Percentiles rank a stretch among this genome's conserved stretches.
These are phyloP conservation scores for Idaea biselata DNA, from an alignment of 2,888 invertebrate genomes.

Conservation along the genomic window DNA sequence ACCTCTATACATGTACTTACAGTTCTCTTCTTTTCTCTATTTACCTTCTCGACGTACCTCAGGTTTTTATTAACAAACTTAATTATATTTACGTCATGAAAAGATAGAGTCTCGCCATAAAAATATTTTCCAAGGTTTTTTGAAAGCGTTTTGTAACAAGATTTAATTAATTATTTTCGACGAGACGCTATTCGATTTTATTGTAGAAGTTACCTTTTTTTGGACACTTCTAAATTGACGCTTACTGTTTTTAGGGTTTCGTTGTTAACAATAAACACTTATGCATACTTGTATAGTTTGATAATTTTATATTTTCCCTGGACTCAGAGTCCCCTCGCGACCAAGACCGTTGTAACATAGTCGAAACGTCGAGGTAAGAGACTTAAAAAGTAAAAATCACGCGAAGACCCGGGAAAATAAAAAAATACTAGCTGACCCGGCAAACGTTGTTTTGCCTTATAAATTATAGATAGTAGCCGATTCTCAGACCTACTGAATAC, in stretches of 20 bases:
- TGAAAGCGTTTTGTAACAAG: constrained; percentile 33
- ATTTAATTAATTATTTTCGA: constrained; percentile 41
- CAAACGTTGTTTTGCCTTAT: too few relatives aligned
- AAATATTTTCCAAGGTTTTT: constrained; percentile 35
- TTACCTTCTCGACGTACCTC: not conserved
- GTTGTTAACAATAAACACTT: constrained; percentile 4
- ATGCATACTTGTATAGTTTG: too few relatives aligned
- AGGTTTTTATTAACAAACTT: not conserved
- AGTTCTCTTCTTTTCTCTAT: not conserved
- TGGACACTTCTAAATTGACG: constrained; percentile 14
- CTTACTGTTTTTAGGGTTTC: constrained; percentile 29
- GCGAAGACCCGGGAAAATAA: too few relatives aligned
- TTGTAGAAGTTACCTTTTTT: constrained; percentile 39
- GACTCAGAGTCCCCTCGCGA: too few relatives aligned
- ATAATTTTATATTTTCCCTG: too few relatives aligned
- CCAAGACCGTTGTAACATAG: too few relatives aligned
- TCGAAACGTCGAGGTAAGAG: too few relatives aligned
- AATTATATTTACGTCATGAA: constrained; percentile 18
- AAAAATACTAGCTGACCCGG: too few relatives aligned
- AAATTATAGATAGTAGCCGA: too few relatives aligned
- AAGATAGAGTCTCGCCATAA: constrained; percentile 26
- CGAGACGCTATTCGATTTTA: constrained; percentile 41
- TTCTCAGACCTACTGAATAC: too few relatives aligned
- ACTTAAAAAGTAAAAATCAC: too few relatives aligned
- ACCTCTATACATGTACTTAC: not conserved